Evolutionary conservation across 2,113 vertebrate species (phyloP), one percentile per base, ranked within the genome.

Genomic region (Pomatorhinus ruficollis): DNA sequence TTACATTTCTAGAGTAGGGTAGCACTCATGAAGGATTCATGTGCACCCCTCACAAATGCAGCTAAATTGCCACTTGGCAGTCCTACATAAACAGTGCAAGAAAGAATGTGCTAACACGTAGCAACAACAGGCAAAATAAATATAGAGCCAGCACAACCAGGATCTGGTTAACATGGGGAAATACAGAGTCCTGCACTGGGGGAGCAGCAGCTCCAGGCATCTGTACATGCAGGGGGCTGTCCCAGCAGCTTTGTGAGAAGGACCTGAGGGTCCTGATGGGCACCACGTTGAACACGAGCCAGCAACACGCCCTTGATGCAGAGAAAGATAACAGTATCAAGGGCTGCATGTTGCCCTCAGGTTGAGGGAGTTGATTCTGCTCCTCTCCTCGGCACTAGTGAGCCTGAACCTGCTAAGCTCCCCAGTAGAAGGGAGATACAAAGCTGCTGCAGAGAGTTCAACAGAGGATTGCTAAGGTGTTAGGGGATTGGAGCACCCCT

Each of bases 11-110:
- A 70, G 93, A 89, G 44, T 45, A 65, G 66, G 59, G 59, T 44
- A 80, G 63, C 84, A 78, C 25, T 95, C 77, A 64, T 79, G 89
- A 93, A 81, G 93, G 93, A 93, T 96, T 92, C 72, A 59, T 78
- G 68, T 86, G 64, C 39, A 39, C 39, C 72, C 72, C 1, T 1
- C 68, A 65, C 63, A 95, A 90, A 94, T 53, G 59, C 91, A 83
- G 64, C 76, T 80, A 33, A 87, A 89, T 91, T 95, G 69, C 57
- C 57, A 37, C 77, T 87, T 91, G 84, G 69, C 82, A 79, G 57
- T 21, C 44, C 56, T 85, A 14, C 2, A 0, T 83, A 77, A 74
- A 88, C 54, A 68, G 52, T 20, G 25, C 59, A 83, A 70, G 79
- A 72, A 95, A 79, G 56, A 82, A 83, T 56, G 33, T 87, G 77